Base-by-base conservation (phyloP, 2,888 invertebrate genomes). In the Galeopsomyia nigrocyanea region DNA sequence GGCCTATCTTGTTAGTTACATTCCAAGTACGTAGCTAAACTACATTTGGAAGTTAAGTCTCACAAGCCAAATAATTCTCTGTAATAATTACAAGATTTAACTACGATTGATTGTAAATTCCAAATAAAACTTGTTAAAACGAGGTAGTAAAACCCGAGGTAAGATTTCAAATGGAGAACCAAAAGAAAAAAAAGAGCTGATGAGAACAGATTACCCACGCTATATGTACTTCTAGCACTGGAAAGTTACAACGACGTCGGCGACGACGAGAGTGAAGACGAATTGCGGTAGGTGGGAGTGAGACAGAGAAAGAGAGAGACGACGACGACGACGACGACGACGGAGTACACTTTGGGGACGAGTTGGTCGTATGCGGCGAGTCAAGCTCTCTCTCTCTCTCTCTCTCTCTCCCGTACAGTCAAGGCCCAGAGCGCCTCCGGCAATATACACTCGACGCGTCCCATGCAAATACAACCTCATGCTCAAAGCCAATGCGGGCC, bases 181-280 rank as follows among this genome's bases (percentile, higher is more conserved):
- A 31, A 31, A 31, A 39, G 7, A 39, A 39, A 39, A 9, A 7
- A 39, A 39, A 10, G 39, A 39, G 10, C 39, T 39, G 39, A 39
- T 39, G 26, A 26, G 13, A 49, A 21, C n/a, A 39, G 49, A 61
- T 50, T 58, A n/a, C 50, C 31, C 39, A 17, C 3, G 10, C 46
- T 46, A 58, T 17, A 76, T 75, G n/a, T 58, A 58, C 39, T 75
- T 72, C 68, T 61, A 68, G 67, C 74, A 74, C 68, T 71, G 72
- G 64, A 77, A 77, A 77, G 65, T 76, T 71, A 55, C 60, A 61
- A 53, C 61, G 26, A 58, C 47, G 69, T 39, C 57, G 68, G 61
- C 21, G 69, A 19, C 68, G 46, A 51, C 50, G 17, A n/a, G 50
- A n/a, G 50, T 17, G 50, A n/a, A 21, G 16, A 21, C 26, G 57